These are phyloP conservation scores for Polydrusus cervinus DNA, from an alignment of 2,888 invertebrate genomes.

Conservation along the genomic window DNA sequence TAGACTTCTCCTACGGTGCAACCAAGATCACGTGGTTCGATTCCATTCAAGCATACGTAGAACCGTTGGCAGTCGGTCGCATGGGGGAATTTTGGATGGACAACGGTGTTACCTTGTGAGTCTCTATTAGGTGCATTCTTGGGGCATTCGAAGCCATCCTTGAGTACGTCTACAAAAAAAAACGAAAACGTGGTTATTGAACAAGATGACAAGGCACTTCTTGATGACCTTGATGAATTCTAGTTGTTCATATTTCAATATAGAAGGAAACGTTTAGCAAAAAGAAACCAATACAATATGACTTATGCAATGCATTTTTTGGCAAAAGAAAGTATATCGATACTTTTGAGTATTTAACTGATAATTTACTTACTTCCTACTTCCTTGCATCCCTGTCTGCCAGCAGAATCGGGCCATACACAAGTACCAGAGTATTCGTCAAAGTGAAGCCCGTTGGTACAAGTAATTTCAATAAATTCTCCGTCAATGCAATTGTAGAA, in stretches of 20 bases:
- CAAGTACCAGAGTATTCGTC: conserved; percentile 92
- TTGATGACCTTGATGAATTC: too few relatives aligned
- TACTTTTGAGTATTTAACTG: too few relatives aligned
- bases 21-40: conserved; percentile 90
- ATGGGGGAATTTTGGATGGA: conserved; percentile 90
- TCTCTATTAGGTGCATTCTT: conserved; percentile 77
- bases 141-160: conserved; percentile 91
- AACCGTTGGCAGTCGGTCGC: conserved; percentile 92
- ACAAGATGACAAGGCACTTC: too few relatives aligned
- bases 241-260: too few relatives aligned
- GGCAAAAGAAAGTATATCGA: too few relatives aligned
- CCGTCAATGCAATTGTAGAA: conserved; percentile 95
- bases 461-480: conserved; percentile 84
- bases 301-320: too few relatives aligned
- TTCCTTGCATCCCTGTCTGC: conserved; percentile 81
- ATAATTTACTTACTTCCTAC: conserved; percentile 66
- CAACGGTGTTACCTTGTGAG: conserved; percentile 80
- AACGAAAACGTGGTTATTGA: neutral
- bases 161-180: conserved; percentile 78
- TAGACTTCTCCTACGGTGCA: conserved; percentile 93
- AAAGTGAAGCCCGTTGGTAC: conserved; percentile 92
- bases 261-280: too few relatives aligned
- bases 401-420: conserved; percentile 90
- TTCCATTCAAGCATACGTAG: conserved; percentile 91
- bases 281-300: too few relatives aligned